Conservation (phyloP, 30 jellyfish, hydroid and myxozoan species). For the Chironex yamaguchii region DNA sequence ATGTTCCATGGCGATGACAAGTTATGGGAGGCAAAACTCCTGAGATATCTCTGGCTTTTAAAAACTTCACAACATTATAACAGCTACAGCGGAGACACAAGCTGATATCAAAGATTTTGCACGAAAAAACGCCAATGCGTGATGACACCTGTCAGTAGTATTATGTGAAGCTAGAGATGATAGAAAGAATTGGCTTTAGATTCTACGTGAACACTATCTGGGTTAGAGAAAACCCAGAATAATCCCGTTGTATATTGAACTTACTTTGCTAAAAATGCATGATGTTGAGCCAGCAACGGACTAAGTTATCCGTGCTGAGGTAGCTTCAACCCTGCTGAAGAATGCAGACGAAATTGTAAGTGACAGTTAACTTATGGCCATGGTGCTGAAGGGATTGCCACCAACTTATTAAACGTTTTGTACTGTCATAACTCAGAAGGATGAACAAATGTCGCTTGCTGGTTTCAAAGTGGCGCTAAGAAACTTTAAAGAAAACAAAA, state of each 20-base stretch:
- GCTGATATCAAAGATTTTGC: slow-evolving; percentile 5
- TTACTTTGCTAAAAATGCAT: slow-evolving; percentile 30
- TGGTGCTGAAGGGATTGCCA: slow-evolving; percentile 65
- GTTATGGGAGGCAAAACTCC: slow-evolving; percentile 20
- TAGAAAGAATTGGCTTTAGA: slow-evolving; percentile 35
- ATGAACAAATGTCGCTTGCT: slow-evolving; percentile 25
- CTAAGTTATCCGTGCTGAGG: slow-evolving; percentile 49
- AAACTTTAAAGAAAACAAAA: slow-evolving; percentile 16
- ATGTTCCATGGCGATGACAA: slow-evolving; percentile 50
- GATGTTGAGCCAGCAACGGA: slow-evolving; percentile 34
- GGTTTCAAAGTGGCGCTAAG: slow-evolving; percentile 13
- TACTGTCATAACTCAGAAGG: slow-evolving; percentile 65
- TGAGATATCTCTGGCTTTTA: not conserved
- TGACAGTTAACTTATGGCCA: slow-evolving; percentile 65
- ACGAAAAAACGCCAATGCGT: slow-evolving; percentile 25
- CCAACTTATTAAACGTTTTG: slow-evolving; percentile 48
- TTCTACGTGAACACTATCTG: slow-evolving; percentile 33
- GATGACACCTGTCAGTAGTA: slow-evolving; percentile 60
- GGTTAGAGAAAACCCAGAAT: slow-evolving; percentile 49
- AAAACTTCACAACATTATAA: too few species aligned
- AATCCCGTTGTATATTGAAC: slow-evolving; percentile 33
- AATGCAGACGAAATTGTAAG: slow-evolving; percentile 43
- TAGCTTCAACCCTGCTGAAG: slow-evolving; percentile 45
- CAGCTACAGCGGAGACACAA: slow-evolving; percentile 10
- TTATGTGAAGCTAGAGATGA: slow-evolving; percentile 57